phyloP scores from a whole-genome alignment of 2,113 vertebrate species.

The Passerina amoena region DNA sequence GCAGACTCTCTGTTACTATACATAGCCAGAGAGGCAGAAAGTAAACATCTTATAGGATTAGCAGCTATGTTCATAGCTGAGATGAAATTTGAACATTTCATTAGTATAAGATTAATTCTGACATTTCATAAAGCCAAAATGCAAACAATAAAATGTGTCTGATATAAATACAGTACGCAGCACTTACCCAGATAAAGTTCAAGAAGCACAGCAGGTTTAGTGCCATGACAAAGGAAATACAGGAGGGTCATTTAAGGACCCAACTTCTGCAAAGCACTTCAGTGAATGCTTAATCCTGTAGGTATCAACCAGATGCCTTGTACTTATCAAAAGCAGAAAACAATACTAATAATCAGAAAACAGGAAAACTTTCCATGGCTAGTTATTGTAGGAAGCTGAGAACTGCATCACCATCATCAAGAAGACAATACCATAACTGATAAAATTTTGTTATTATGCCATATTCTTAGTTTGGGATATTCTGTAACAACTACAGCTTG shows the following conservation, averaged over 20 bases:
- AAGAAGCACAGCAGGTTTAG: slow-evolving; percentile 45
- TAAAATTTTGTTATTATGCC: background rate
- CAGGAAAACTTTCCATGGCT: background rate
- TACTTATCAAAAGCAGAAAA: background rate
- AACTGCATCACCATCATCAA: background rate
- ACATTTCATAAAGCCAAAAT: slow-evolving; percentile 69
- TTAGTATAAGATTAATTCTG: slow-evolving; percentile 66
- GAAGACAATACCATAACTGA: background rate
- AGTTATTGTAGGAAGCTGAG: background rate
- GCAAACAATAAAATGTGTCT: slow-evolving; percentile 61
- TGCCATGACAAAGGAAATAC: slow-evolving; percentile 45
- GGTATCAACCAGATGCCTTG: background rate
- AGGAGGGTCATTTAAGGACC: slow-evolving; percentile 46
- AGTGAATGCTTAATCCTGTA: background rate
- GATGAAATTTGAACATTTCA: slow-evolving; percentile 69
- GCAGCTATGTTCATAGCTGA: slow-evolving; percentile 52
- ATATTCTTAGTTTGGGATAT: background rate
- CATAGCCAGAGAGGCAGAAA: slow-evolving; percentile 53
- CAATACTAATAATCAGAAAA: background rate
- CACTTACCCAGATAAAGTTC: slow-evolving; percentile 64
- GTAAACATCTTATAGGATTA: slow-evolving; percentile 64
- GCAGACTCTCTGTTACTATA: slow-evolving; percentile 59
- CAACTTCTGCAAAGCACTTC: background rate
- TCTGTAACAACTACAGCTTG: background rate
- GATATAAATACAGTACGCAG: slow-evolving; percentile 53